Percentiles rank a stretch among this genome's conserved stretches.
These are phyloP conservation scores for Mus caroli DNA, from an alignment of 2,797 vertebrate genomes.

Conservation along the genomic window DNA sequence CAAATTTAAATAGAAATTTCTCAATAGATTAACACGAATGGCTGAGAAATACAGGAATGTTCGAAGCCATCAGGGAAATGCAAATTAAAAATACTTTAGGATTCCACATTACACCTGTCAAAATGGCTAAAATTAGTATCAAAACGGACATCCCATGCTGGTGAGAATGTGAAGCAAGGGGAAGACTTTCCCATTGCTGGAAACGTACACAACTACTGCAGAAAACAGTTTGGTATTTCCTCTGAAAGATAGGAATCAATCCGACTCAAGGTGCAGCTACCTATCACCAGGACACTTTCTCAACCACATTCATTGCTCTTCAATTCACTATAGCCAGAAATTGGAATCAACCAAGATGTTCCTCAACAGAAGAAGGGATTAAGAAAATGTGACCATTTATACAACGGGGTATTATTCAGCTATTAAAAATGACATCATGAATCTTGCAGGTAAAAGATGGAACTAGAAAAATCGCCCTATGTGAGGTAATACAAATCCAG, in stretches of 20 bases:
- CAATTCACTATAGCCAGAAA: not conserved
- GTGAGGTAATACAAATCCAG: not conserved
- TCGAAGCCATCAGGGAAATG: not conserved
- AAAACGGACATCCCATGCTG: not conserved
- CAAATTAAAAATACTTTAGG: not conserved
- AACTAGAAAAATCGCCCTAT: not conserved
- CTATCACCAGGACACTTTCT: not conserved
- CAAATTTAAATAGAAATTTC: not conserved
- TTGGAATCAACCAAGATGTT: not conserved
- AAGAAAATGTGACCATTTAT: not conserved
- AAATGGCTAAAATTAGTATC: not conserved
- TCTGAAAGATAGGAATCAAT: not conserved
- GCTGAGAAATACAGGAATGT: not conserved
- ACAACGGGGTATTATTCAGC: not conserved
- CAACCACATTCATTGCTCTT: not conserved
- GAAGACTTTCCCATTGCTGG: not conserved
- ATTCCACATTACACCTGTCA: not conserved
- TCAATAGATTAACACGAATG: not conserved
- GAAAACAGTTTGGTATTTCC: not conserved
- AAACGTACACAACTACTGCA: not conserved
- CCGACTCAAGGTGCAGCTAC: not conserved
- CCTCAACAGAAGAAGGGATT: not conserved
- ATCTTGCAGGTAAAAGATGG: not conserved
- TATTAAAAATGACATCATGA: not conserved
- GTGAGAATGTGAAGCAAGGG: not conserved